These are phyloP conservation scores for Leucoma salicis DNA, from an alignment of 2,888 invertebrate genomes.

Conservation along the genomic window DNA sequence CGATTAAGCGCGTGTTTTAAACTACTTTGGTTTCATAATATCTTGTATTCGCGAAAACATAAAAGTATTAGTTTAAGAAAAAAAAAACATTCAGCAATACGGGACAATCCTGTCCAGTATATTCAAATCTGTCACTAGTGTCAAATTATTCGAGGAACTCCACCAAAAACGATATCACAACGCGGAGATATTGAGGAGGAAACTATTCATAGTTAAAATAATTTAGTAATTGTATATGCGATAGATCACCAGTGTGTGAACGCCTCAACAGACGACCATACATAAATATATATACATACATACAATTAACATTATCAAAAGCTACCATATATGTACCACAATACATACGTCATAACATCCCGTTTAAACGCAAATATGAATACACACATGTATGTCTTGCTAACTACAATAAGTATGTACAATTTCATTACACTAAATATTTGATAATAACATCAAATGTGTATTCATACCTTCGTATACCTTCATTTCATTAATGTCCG, in stretches of 20 bases:
- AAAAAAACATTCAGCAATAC: too few species aligned
- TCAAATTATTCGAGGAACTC: too few species aligned
- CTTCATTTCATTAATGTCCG: slow-evolving; percentile 16
- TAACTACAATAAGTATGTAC: slow-evolving; percentile 16
- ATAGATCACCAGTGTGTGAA: neutral
- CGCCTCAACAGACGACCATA: neutral
- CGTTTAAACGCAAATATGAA: slow-evolving; percentile 14
- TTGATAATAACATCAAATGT: neutral
- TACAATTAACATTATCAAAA: slow-evolving; percentile 40
- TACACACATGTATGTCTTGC: neutral
- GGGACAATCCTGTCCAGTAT: too few species aligned
- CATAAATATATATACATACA: slow-evolving; percentile 9
- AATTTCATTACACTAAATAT: slow-evolving; percentile 7
- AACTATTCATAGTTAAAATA: too few species aligned
- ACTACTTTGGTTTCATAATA: too few species aligned
- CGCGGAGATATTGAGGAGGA: too few species aligned
- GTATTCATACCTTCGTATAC: slow-evolving; percentile 14
- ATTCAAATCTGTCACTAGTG: too few species aligned
- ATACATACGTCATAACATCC: neutral
- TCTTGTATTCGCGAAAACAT: too few species aligned
- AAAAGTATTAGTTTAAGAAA: too few species aligned
- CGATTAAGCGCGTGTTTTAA: too few species aligned
- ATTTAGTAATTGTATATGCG: too few species aligned
- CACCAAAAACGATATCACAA: too few species aligned
- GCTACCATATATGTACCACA: slow-evolving; percentile 33